Evolutionary conservation across 2,113 vertebrate species (phyloP).

Genomic region (Tamias sibiricus): DNA sequence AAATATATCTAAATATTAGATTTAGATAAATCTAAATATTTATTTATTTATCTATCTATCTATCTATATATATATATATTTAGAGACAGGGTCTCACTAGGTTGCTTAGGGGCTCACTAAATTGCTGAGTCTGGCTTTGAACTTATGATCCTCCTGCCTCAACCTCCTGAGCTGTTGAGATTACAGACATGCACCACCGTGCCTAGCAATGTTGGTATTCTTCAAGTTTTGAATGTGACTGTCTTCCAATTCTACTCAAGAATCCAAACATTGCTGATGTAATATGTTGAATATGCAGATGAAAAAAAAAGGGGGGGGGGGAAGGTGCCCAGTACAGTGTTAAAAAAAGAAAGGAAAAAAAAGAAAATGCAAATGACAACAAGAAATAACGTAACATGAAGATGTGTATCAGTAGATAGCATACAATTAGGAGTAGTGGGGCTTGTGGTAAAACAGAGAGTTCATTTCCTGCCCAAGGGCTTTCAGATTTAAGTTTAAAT

Average conservation of each 20-base stretch:
- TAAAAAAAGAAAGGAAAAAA: too few species aligned
- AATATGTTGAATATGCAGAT: background rate
- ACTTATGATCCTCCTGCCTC: too few species aligned
- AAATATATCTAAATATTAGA: too few species aligned
- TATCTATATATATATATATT: too few species aligned
- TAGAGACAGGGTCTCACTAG: too few species aligned
- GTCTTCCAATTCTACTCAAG: background rate
- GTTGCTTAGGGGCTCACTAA: too few species aligned
- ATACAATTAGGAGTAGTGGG: background rate
- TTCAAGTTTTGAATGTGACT: background rate
- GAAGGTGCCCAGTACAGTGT: too few species aligned
- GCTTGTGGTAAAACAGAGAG: background rate
- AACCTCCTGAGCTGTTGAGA: too few species aligned
- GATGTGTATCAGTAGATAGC: background rate
- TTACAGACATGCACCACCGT: too few species aligned
- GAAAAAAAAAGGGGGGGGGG: background rate
- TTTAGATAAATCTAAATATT: too few species aligned
- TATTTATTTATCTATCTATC: too few species aligned
- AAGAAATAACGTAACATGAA: background rate
- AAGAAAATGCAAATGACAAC: background rate
- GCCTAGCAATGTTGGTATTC: background rate
- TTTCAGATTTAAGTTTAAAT: background rate
- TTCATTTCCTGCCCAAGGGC: background rate
- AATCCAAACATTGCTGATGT: background rate
- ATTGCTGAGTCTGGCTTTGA: too few species aligned